Conservation (phyloP, 1,140 invertebrate genomes). For the Diplogasteroides magnus region DNA sequence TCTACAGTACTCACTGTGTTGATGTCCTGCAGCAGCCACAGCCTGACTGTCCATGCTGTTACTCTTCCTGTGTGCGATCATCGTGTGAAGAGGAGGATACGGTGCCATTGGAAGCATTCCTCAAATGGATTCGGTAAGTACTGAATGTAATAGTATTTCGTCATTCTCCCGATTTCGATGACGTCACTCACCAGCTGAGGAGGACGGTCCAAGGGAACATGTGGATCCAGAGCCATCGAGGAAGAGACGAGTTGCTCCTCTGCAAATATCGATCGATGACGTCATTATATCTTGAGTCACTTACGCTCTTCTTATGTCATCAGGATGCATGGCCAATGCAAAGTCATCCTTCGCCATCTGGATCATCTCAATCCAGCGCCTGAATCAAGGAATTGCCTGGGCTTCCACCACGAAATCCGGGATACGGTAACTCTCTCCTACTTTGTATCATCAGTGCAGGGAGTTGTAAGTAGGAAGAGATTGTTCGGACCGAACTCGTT, state of each 20-base stretch:
- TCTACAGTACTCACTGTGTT: no score
- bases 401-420: not conserved
- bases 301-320: not conserved
- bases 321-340: not conserved
- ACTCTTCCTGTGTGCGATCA: slow-evolving; percentile 42
- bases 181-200: not conserved
- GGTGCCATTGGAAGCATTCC: not conserved
- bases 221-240: slow-evolving; percentile 3
- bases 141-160: not conserved
- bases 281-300: not conserved
- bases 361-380: not conserved
- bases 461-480: not conserved
- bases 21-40: slow-evolving; percentile 22
- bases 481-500: not conserved
- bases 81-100: not conserved
- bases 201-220: not conserved
- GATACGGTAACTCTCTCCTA: not conserved
- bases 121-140: not conserved
- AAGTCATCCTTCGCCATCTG: not conserved
- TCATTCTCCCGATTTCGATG: not conserved
- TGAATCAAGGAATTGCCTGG: not conserved
- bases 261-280: not conserved
- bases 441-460: not conserved
- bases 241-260: not conserved
- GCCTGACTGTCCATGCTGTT: slow-evolving; percentile 48